Evolutionary conservation across 1,140 invertebrate species (phyloP).

Genomic region (Drosophila trapezifrons): DNA sequence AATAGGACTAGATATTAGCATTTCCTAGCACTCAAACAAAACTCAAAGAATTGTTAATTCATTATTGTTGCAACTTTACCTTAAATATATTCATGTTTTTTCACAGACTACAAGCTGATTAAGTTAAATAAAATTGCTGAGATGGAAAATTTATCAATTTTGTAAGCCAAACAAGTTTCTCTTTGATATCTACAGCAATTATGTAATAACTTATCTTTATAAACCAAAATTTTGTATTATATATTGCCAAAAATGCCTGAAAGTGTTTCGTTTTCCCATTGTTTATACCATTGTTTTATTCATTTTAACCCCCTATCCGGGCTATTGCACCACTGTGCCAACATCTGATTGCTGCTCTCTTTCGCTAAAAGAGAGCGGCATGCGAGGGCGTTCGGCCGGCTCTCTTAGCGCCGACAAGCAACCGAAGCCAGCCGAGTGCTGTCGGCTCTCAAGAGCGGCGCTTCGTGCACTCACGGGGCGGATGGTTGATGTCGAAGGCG

Average conservation of each 20-base stretch:
- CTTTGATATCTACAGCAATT: too few relatives aligned
- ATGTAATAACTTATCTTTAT: too few relatives aligned
- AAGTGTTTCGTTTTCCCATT: background rate
- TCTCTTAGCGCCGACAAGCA: slow-evolving; percentile 32
- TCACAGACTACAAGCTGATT: too few relatives aligned
- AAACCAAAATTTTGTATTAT: too few relatives aligned
- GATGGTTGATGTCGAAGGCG: slow-evolving; percentile 22
- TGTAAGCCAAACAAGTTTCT: too few relatives aligned
- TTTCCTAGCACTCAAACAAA: too few relatives aligned
- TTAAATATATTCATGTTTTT: too few relatives aligned
- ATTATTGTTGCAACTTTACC: too few relatives aligned
- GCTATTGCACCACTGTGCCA: slow-evolving; percentile 29
- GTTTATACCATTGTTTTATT: background rate
- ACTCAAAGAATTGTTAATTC: too few relatives aligned
- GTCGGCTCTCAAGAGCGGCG: slow-evolving; percentile 11
- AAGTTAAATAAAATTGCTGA: too few relatives aligned
- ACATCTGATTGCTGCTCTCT: slow-evolving; percentile 22
- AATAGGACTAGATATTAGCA: too few relatives aligned
- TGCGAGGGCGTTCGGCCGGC: slow-evolving; percentile 8
- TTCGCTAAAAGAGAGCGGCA: slow-evolving; percentile 7
- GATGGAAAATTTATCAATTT: too few relatives aligned
- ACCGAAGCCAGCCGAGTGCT: slow-evolving; percentile 8
- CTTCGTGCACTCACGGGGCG: slow-evolving; percentile 23
- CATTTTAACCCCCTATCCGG: background rate
- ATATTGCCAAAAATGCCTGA: background rate